phyloP scores from a whole-genome alignment of 2,888 invertebrate genomes.

The Chymomyza fuscimana region DNA sequence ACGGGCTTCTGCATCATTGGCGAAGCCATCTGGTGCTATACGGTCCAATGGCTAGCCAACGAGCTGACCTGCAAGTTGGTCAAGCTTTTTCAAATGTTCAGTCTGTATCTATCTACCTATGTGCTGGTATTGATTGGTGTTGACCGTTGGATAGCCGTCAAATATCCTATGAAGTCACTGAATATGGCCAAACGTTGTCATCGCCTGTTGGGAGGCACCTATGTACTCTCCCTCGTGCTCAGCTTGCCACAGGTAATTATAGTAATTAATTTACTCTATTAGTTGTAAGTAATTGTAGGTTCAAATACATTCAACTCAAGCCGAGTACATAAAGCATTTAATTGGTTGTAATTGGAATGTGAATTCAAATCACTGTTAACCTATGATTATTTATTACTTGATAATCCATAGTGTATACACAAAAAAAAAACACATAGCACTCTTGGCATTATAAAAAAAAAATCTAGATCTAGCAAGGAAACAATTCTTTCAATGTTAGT shows the following conservation, averaged over 20 bases:
- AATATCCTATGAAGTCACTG: slow-evolving; percentile 88
- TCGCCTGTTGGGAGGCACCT: slow-evolving; percentile 85
- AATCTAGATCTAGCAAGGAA: too few species aligned
- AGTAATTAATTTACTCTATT: neutral
- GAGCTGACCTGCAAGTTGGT: slow-evolving; percentile 88
- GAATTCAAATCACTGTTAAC: neutral
- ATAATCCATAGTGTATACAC: too few species aligned
- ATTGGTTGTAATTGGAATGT: neutral
- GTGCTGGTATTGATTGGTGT: slow-evolving; percentile 90
- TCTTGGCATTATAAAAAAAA: too few species aligned
- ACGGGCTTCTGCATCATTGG: slow-evolving; percentile 90
- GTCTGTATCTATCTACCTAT: slow-evolving; percentile 90
- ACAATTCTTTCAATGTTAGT: too few species aligned
- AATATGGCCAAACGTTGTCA: slow-evolving; percentile 85
- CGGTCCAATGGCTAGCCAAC: slow-evolving; percentile 90
- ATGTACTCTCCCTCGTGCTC: slow-evolving; percentile 86
- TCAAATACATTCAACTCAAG: neutral
- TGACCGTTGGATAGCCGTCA: slow-evolving; percentile 89
- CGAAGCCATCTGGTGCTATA: slow-evolving; percentile 89
- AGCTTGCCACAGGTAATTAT: slow-evolving; percentile 89
- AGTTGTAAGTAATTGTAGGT: neutral
- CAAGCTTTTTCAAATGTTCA: slow-evolving; percentile 90
- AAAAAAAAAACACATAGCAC: too few species aligned
- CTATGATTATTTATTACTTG: neutral
- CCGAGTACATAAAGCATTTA: neutral